These are phyloP conservation scores for Lepas anatifera DNA, from an alignment of 2,888 invertebrate species.

Conservation along the genomic window DNA sequence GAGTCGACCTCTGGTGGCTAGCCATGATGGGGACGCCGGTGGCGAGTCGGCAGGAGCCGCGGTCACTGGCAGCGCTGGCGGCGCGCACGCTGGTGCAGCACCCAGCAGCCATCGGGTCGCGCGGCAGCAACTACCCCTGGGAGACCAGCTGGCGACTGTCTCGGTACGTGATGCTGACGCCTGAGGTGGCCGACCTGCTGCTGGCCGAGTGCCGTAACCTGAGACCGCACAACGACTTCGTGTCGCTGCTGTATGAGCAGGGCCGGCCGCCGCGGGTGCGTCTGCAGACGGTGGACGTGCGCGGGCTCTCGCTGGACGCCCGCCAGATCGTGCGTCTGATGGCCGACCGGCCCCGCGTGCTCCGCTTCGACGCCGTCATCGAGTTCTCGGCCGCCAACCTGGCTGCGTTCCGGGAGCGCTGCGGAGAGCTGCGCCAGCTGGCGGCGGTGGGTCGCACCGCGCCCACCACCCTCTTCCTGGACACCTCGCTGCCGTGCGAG, in stretches of 20 bases:
- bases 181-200: slow-evolving; percentile 11
- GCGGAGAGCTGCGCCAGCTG: background rate
- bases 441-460: background rate
- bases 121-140: background rate
- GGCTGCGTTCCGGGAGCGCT: background rate
- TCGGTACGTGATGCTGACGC: slow-evolving; percentile 1
- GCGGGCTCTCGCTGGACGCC: slow-evolving; percentile 2
- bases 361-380: background rate
- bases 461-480: background rate
- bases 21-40: background rate
- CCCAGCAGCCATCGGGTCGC: background rate
- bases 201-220: background rate
- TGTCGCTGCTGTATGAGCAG: background rate
- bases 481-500: background rate
- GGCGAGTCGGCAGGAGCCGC: background rate
- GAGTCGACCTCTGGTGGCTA: too few species aligned
- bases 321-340: background rate
- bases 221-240: background rate
- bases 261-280: background rate
- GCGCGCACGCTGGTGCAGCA: background rate
- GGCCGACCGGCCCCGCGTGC: slow-evolving; percentile 2
- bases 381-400: background rate
- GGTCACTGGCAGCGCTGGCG: background rate
- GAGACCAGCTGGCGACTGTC: background rate
- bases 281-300: slow-evolving; percentile 5